phyloP scores from a whole-genome alignment of 2,888 invertebrate species.

The Notocelia uddmanniana region DNA sequence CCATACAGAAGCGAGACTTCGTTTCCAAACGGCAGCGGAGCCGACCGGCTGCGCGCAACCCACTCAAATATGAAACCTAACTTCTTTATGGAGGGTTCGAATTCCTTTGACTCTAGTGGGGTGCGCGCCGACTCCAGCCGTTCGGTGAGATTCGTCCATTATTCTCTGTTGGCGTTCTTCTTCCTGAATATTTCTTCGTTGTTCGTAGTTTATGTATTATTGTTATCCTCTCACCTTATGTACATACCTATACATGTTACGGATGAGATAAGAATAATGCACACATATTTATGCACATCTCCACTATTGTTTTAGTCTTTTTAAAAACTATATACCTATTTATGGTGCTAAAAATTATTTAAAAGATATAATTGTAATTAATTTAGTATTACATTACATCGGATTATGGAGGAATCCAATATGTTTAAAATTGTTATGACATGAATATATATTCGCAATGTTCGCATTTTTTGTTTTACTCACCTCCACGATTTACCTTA shows the following conservation, averaged over 20 bases:
- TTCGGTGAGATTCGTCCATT: too few relatives aligned
- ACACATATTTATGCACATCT: background rate
- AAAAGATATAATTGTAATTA: too few relatives aligned
- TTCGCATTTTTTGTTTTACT: background rate
- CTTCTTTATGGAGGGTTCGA: too few relatives aligned
- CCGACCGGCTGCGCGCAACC: too few relatives aligned
- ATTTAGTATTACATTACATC: background rate
- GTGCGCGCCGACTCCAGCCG: too few relatives aligned
- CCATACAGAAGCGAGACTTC: too few relatives aligned
- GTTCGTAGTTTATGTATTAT: background rate
- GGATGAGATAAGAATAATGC: background rate
- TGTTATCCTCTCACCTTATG: background rate
- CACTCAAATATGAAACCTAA: too few relatives aligned
- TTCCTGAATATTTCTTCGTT: background rate
- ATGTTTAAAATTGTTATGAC: background rate
- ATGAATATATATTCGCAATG: background rate
- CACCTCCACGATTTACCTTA: background rate
- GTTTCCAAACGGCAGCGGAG: too few relatives aligned
- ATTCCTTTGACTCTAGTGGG: too few relatives aligned
- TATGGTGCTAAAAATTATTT: background rate
- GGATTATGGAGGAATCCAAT: background rate
- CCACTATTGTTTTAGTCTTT: background rate
- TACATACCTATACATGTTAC: background rate
- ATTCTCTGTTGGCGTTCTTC: too few relatives aligned
- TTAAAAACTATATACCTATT: background rate